Conservation (phyloP, 92 coral and sea anemone species). For the Siderastrea siderea region DNA sequence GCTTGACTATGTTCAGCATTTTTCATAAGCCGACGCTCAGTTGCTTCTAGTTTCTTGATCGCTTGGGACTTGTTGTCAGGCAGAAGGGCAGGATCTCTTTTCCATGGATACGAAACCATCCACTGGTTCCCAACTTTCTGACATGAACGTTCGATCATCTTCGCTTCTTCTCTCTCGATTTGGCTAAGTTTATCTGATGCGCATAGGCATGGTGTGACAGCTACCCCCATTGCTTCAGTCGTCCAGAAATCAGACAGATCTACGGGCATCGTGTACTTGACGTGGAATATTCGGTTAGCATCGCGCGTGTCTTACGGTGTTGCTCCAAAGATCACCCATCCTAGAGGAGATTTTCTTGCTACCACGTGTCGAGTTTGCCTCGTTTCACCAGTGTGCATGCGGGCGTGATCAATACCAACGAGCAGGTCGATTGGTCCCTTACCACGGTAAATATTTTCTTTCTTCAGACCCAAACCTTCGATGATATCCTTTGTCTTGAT, state of each 20-base stretch:
- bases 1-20: too few species aligned
- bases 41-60: not conserved
- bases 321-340: slow-evolving; percentile 67
- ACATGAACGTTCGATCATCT: slow-evolving; percentile 47
- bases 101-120: slow-evolving; percentile 71
- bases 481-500: not conserved
- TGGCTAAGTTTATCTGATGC: slow-evolving; percentile 24
- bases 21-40: too few species aligned
- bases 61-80: slow-evolving; percentile 58
- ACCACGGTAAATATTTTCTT: not conserved
- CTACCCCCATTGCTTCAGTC: slow-evolving; percentile 74
- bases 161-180: not conserved
- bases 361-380: not conserved
- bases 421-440: not conserved
- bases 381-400: not conserved
- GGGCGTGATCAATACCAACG: not conserved
- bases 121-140: slow-evolving; percentile 51
- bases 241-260: slow-evolving; percentile 71
- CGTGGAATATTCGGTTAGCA: slow-evolving; percentile 8
- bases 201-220: slow-evolving; percentile 17
- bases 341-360: slow-evolving; percentile 16
- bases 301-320: slow-evolving; percentile 18
- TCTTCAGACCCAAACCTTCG: not conserved
- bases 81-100: slow-evolving; percentile 34
- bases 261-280: slow-evolving; percentile 43